A percentile compares a stretch with the other conserved stretches of the same genome.
phyloP scores from a whole-genome alignment of 2,113 vertebrate genomes.

The Antennarius striatus region DNA sequence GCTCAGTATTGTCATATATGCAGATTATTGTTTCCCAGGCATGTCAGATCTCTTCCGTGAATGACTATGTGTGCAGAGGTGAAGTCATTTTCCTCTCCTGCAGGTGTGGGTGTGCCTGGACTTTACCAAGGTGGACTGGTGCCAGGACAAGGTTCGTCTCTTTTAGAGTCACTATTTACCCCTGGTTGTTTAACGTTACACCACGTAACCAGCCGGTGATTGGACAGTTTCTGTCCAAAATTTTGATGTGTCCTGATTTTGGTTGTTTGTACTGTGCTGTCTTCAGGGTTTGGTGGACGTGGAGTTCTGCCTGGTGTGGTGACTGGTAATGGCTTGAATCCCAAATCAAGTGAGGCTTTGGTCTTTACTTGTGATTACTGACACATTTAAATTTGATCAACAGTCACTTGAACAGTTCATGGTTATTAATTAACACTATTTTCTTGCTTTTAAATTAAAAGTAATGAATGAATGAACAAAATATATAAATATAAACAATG shows the following conservation, averaged over 20 bases:
- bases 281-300: slow-evolving; percentile 84
- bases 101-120: slow-evolving; percentile 80
- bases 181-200: not conserved
- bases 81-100: slow-evolving; percentile 5
- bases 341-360: slow-evolving; percentile 79
- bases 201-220: not conserved
- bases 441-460: no score
- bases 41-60: not conserved
- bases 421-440: no score
- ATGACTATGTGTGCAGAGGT: slow-evolving; percentile 3
- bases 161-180: slow-evolving; percentile 8
- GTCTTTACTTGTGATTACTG: not conserved
- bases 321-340: slow-evolving; percentile 87
- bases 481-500: no score
- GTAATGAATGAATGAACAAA: no score
- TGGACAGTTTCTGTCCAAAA: not conserved
- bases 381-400: no score
- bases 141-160: slow-evolving; percentile 74
- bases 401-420: no score
- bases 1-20: not conserved
- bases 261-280: slow-evolving; percentile 1
- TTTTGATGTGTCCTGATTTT: not conserved
- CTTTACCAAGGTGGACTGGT: slow-evolving; percentile 79
- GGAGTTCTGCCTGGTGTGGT: slow-evolving; percentile 94
- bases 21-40: not conserved